Percentiles rank a stretch among this genome's conserved stretches.
phyloP scores from a whole-genome alignment of 2,888 invertebrate genomes.

The Xylota segnis region DNA sequence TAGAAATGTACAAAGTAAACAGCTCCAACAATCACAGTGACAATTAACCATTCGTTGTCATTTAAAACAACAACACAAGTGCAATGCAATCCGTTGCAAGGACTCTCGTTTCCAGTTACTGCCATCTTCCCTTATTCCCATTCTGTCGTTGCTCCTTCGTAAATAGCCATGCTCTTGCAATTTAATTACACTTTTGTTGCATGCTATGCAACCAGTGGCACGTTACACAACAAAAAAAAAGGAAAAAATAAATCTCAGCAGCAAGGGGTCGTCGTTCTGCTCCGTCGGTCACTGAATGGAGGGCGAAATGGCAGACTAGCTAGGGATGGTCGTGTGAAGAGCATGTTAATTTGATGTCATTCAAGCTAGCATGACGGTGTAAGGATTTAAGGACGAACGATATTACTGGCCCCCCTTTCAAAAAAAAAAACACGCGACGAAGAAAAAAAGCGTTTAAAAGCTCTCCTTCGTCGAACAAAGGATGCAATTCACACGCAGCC shows the following conservation, averaged over 20 bases:
- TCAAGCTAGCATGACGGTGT: background rate
- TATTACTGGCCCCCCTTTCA: background rate
- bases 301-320: background rate
- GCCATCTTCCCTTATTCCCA: background rate
- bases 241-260: conserved; percentile 7
- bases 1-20: conserved; percentile 24
- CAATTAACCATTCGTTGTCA: conserved; percentile 33
- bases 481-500: background rate
- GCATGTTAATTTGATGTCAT: conserved; percentile 54
- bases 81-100: conserved; percentile 24
- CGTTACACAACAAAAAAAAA: conserved; percentile 8
- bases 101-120: conserved; percentile 4
- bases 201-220: conserved; percentile 51
- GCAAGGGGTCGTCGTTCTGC: background rate
- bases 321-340: conserved; percentile 16
- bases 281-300: background rate
- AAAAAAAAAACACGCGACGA: too few species aligned
- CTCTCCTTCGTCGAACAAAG: background rate
- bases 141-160: background rate
- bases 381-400: background rate
- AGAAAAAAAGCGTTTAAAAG: background rate
- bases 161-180: conserved; percentile 33
- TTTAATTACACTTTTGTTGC: conserved; percentile 54
- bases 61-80: conserved; percentile 26
- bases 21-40: conserved; percentile 13